Conservation (phyloP, 2,797 vertebrate genomes). For the Anguilla obscura region DNA sequence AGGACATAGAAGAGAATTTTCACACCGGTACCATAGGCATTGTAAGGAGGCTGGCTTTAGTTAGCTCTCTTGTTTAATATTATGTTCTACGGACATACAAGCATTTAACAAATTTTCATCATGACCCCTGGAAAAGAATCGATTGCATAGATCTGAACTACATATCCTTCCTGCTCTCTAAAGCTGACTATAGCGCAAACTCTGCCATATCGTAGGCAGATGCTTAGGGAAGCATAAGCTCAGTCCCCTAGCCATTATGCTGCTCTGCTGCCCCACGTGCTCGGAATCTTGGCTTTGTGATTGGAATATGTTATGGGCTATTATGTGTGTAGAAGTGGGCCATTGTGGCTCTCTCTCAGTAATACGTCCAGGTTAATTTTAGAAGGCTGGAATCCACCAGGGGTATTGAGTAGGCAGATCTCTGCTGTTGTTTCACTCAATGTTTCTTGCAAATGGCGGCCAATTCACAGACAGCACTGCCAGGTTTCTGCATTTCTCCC, state of each 20-base stretch:
- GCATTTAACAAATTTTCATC: too few species aligned
- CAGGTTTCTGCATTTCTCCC: neutral
- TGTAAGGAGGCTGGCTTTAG: too few species aligned
- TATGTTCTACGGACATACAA: too few species aligned
- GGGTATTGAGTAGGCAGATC: conserved; percentile 30
- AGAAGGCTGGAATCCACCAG: conserved; percentile 20
- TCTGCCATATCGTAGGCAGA: neutral
- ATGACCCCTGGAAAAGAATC: neutral
- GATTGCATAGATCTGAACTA: neutral
- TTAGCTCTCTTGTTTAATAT: too few species aligned
- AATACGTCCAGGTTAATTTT: conserved; percentile 24
- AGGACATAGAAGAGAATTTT: neutral
- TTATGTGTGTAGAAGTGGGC: conserved; percentile 23
- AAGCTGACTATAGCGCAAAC: neutral
- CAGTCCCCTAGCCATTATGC: too few species aligned
- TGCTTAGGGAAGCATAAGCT: neutral
- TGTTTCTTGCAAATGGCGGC: neutral
- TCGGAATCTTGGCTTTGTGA: conserved; percentile 32
- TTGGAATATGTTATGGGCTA: conserved; percentile 35
- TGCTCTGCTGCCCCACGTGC: neutral
- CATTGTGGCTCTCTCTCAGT: conserved; percentile 4
- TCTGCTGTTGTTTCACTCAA: conserved; percentile 2
- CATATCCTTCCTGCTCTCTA: neutral
- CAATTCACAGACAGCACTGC: neutral
- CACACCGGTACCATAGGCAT: neutral